Base-by-base conservation (phyloP, 2,888 invertebrate species). In the Eremobia ochroleuca region DNA sequence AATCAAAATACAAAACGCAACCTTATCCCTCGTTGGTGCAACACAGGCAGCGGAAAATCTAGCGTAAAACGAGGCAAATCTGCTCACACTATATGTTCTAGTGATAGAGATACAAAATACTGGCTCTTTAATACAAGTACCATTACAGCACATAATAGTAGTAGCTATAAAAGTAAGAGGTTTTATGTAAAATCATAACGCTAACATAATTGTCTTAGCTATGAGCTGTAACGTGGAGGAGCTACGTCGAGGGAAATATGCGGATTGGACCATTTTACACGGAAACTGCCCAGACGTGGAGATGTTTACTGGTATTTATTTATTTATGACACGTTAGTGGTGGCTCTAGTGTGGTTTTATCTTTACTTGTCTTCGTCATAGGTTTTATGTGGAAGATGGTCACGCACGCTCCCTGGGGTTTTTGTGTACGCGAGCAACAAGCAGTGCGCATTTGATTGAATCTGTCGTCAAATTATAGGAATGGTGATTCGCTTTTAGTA, bases 111-210 rank as follows among this genome's bases (percentile, higher is more conserved):
- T 66, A 62, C 43, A 67, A 72, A 46, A 73, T 85, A 90, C 82
- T 82, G 87, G 83, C 87, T 86, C 86, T 88, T 88, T 85, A 88
- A 86, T 83, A 85, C 83, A 87, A 85, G 85, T 83, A 64, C 85
- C 65, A 61, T 85, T 83, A 85, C 70, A 83, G 82, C 68, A 70
- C 74, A 83, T 87, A 78, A 82, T 87, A 75, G 67, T 64, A 65
- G 71, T 49, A 77, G 76, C 81, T 69, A 68, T 85, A 87, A 82
- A 81, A 80, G 79, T 86, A 82, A 69, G 67, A 74, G 84, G 74
- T 84, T 86, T 84, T 78, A 86, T 86, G 88, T 81, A 87, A 83
- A 87, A 83, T 88, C 79, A 81, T 88, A 83, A 81, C 83, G 76
- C 55, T 75, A 79, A 59, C 79, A 76, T 77, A 75, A 83, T 77